Evolutionary conservation across 2,797 vertebrate species (phyloP).

Genomic region (Ctenopoma multispine): DNA sequence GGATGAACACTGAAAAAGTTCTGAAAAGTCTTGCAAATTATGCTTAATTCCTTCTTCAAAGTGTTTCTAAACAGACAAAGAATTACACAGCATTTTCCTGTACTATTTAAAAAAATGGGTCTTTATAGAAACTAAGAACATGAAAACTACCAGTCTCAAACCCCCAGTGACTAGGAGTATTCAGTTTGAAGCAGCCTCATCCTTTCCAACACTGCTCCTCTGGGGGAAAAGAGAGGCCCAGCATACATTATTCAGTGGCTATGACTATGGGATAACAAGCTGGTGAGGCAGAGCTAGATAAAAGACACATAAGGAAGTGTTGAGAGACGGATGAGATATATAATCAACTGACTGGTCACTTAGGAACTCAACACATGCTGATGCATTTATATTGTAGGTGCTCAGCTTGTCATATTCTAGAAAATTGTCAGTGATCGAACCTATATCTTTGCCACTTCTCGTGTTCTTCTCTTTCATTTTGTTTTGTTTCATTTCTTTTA

Average conservation of each 20-base stretch:
- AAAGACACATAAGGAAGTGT: slow-evolving; percentile 30
- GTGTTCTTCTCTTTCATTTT: background rate
- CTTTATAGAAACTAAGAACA: slow-evolving; percentile 49
- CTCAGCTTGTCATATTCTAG: slow-evolving; percentile 3
- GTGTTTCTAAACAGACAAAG: slow-evolving; percentile 32
- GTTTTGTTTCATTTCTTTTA: slow-evolving; percentile 1
- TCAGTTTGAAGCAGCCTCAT: slow-evolving; percentile 53
- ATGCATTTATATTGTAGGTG: slow-evolving; percentile 14
- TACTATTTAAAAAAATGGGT: slow-evolving; percentile 40
- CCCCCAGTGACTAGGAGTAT: slow-evolving; percentile 43
- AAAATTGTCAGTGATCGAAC: background rate
- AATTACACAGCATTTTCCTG: slow-evolving; percentile 18
- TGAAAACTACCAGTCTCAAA: slow-evolving; percentile 37
- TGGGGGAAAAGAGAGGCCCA: slow-evolving; percentile 7
- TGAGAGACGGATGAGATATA: background rate
- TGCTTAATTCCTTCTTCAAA: slow-evolving; percentile 34
- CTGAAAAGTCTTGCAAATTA: slow-evolving; percentile 10
- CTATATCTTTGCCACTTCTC: background rate
- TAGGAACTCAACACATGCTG: slow-evolving; percentile 17
- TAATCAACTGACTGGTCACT: slow-evolving; percentile 42
- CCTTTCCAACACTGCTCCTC: slow-evolving; percentile 23
- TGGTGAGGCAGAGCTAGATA: slow-evolving; percentile 29
- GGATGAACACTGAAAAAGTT: slow-evolving; percentile 27
- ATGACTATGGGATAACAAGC: slow-evolving; percentile 45
- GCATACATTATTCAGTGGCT: slow-evolving; percentile 53